phyloP scores from a whole-genome alignment of 1,140 invertebrate species.

The Apolygus lucorum region DNA sequence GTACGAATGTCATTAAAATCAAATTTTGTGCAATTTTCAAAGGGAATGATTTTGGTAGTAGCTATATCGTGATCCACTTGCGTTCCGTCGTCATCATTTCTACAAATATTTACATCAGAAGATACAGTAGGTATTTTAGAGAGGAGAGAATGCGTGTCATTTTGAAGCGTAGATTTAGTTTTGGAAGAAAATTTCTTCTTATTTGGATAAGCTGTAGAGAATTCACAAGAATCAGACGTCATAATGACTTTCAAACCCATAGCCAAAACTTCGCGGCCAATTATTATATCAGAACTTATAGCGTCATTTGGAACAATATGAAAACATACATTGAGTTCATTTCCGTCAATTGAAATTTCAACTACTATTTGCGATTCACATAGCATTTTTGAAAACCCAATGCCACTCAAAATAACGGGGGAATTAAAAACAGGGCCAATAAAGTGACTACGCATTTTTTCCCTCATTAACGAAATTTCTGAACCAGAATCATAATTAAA shows the following conservation, averaged over 20 bases:
- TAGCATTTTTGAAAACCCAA: too few relatives aligned
- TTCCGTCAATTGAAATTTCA: neutral
- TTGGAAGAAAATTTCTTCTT: too few relatives aligned
- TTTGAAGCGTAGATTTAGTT: too few relatives aligned
- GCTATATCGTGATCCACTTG: neutral
- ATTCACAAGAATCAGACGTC: conserved; percentile 4
- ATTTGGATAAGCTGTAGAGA: neutral
- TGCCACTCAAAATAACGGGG: neutral
- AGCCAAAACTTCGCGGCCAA: conserved; percentile 24
- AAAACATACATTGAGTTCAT: neutral
- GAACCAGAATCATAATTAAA: conserved; percentile 21
- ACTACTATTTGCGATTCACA: neutral
- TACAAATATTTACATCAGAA: neutral
- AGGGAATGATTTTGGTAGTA: neutral
- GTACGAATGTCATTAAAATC: conserved; percentile 4
- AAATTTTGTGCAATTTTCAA: neutral
- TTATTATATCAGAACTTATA: conserved; percentile 5
- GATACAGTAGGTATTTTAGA: neutral
- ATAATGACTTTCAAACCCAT: too few relatives aligned
- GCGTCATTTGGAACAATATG: conserved; percentile 4
- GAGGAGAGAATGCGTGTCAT: too few relatives aligned
- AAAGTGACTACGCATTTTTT: conserved; percentile 10
- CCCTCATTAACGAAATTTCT: conserved; percentile 15
- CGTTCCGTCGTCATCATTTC: neutral
- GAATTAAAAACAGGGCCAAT: neutral